These are phyloP conservation scores for Hirtodrosophila confusa DNA, from an alignment of 2,888 invertebrate genomes.

Conservation along the genomic window DNA sequence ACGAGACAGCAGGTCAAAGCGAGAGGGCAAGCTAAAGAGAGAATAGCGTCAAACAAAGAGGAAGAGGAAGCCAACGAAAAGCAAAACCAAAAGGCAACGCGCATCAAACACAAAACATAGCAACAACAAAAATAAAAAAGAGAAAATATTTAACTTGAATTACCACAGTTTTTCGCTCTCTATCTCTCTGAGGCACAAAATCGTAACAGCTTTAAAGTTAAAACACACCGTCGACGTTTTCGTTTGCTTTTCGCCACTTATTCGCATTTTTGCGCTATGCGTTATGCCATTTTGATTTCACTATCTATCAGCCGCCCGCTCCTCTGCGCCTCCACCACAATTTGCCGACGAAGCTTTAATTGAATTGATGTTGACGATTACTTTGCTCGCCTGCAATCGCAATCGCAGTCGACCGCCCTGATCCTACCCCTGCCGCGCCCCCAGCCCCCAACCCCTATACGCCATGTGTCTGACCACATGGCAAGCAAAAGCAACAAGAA, in stretches of 20 bases:
- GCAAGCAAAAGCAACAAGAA: slow-evolving; percentile 8
- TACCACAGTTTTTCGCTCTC: slow-evolving; percentile 9
- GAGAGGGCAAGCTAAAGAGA: slow-evolving; percentile 33
- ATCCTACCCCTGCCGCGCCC: background rate
- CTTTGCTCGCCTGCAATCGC: slow-evolving; percentile 45
- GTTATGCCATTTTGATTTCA: slow-evolving; percentile 37
- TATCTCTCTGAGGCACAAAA: slow-evolving; percentile 14
- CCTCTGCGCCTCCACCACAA: background rate
- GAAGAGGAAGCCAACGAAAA: slow-evolving; percentile 77
- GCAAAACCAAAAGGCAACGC: slow-evolving; percentile 40
- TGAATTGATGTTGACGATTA: slow-evolving; percentile 61
- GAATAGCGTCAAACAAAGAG: slow-evolving; percentile 74
- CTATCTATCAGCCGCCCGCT: slow-evolving; percentile 38
- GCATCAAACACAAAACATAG: slow-evolving; percentile 45
- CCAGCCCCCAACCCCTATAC: background rate
- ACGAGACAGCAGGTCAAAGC: slow-evolving; percentile 38
- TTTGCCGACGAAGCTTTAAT: slow-evolving; percentile 47
- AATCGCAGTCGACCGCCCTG: slow-evolving; percentile 6
- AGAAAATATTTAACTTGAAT: slow-evolving; percentile 12
- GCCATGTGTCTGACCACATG: slow-evolving; percentile 29
- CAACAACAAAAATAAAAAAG: slow-evolving; percentile 15
- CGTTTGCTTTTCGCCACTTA: slow-evolving; percentile 44
- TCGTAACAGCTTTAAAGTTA: slow-evolving; percentile 25
- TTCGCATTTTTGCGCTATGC: slow-evolving; percentile 32
- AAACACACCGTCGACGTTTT: slow-evolving; percentile 20